Conservation (phyloP, 2,113 vertebrate species). For the Pholis gunnellus region DNA sequence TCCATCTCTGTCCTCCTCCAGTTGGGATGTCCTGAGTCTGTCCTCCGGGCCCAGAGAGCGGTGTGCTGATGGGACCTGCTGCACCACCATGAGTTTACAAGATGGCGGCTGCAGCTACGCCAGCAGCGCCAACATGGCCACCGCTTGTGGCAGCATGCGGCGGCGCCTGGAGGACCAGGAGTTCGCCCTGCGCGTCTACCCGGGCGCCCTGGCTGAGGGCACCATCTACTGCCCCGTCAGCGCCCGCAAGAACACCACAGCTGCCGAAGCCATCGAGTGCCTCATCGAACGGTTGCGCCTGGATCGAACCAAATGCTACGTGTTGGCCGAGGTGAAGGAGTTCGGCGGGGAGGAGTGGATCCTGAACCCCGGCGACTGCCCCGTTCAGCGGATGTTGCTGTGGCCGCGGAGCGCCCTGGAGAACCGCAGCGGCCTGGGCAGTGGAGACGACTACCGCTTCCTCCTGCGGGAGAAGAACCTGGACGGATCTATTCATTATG, state of each 20-base stretch:
- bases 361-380: slow-evolving; percentile 95
- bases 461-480: slow-evolving; percentile 96
- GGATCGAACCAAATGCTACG: slow-evolving; percentile 93
- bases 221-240: slow-evolving; percentile 94
- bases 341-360: slow-evolving; percentile 99
- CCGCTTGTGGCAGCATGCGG: slow-evolving; percentile 82
- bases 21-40: slow-evolving; percentile 87
- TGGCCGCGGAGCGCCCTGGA: slow-evolving; percentile 95
- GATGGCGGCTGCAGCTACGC: slow-evolving; percentile 89
- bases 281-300: slow-evolving; percentile 91
- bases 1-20: slow-evolving; percentile 62
- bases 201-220: slow-evolving; percentile 91
- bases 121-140: slow-evolving; percentile 71
- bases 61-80: slow-evolving; percentile 90
- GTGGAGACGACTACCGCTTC: slow-evolving; percentile 94
- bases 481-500: slow-evolving; percentile 95
- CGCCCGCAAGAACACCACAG: slow-evolving; percentile 92
- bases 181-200: slow-evolving; percentile 92
- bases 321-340: slow-evolving; percentile 96
- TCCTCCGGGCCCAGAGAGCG: slow-evolving; percentile 71
- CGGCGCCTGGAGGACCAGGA: slow-evolving; percentile 96
- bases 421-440: slow-evolving; percentile 86
- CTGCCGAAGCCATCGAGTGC: slow-evolving; percentile 93
- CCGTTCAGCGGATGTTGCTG: slow-evolving; percentile 96
- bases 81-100: slow-evolving; percentile 94